phyloP scores from a whole-genome alignment of 2,888 invertebrate genomes.

The Trissolcus brochymenae region DNA sequence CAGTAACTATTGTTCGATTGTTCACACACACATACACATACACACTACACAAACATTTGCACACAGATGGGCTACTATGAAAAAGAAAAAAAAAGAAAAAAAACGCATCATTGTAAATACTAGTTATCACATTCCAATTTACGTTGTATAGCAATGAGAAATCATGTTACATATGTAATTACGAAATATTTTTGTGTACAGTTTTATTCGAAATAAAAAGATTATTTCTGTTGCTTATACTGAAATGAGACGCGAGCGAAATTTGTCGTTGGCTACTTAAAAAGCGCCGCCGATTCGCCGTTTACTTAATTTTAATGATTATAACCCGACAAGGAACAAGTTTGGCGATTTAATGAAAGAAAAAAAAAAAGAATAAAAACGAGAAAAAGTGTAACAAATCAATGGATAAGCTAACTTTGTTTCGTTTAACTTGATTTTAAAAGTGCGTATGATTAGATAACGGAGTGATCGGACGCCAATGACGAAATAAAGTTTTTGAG shows the following conservation, averaged over 20 bases:
- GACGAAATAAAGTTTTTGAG: constrained; percentile 71
- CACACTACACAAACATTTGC: constrained; percentile 67
- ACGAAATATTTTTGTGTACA: constrained; percentile 75
- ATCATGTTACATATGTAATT: constrained; percentile 76
- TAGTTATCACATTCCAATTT: constrained; percentile 77
- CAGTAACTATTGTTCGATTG: not conserved
- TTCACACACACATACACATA: constrained; percentile 10
- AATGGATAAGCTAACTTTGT: constrained; percentile 1
- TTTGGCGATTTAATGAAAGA: constrained; percentile 1
- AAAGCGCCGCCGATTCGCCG: constrained; percentile 27
- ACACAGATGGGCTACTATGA: constrained; percentile 74
- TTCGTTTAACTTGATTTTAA: constrained; percentile 60
- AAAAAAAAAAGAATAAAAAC: constrained; percentile 1
- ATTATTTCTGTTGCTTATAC: constrained; percentile 76
- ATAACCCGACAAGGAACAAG: constrained; percentile 28
- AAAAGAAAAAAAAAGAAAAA: no score
- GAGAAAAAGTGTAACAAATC: constrained; percentile 3
- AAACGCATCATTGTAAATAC: constrained; percentile 72
- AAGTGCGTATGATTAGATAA: not conserved
- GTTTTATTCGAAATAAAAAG: constrained; percentile 72
- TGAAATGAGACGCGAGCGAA: constrained; percentile 46
- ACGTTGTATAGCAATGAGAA: constrained; percentile 71
- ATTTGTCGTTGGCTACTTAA: constrained; percentile 47
- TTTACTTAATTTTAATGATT: constrained; percentile 44
- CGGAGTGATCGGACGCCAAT: constrained; percentile 39